Evolutionary conservation across 1,140 invertebrate species (phyloP).

Genomic region (Danaus melanippus): DNA sequence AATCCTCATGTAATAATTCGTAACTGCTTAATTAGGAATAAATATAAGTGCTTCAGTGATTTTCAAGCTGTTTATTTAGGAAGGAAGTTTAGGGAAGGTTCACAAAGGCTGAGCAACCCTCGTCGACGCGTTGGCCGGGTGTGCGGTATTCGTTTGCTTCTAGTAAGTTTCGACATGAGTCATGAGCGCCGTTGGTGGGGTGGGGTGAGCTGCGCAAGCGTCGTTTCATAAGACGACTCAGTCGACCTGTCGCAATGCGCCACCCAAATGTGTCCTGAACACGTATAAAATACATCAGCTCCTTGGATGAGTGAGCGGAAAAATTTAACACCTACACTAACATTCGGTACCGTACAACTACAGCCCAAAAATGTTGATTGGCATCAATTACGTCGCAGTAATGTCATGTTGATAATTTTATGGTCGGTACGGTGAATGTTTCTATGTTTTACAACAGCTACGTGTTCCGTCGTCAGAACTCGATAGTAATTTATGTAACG

Average conservation of each 20-base stretch:
- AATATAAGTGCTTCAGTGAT: background rate
- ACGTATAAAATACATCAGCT: conserved; percentile 60
- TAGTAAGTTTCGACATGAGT: conserved; percentile 55
- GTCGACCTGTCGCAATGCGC: conserved; percentile 66
- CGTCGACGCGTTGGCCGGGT: conserved; percentile 33
- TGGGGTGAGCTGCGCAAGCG: conserved; percentile 64
- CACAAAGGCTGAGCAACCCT: conserved; percentile 1
- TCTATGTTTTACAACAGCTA: too few relatives aligned
- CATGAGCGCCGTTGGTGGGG: conserved; percentile 33
- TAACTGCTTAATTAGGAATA: too few relatives aligned
- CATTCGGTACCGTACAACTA: too few relatives aligned
- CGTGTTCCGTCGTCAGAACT: too few relatives aligned
- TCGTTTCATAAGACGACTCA: conserved; percentile 66
- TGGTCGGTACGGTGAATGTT: too few relatives aligned
- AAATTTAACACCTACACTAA: conserved; percentile 11
- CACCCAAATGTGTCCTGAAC: conserved; percentile 70
- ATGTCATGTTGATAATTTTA: too few relatives aligned
- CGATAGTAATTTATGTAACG: background rate
- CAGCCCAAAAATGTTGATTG: too few relatives aligned
- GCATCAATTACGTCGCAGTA: too few relatives aligned
- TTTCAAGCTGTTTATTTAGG: conserved; percentile 1
- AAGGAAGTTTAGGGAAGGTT: conserved; percentile 1
- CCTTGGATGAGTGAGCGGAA: conserved; percentile 38
- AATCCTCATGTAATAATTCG: background rate
- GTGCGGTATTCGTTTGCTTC: conserved; percentile 39